A percentile compares a stretch with the other conserved stretches of the same genome.
Conservation (phyloP, 2,888 invertebrate genomes). For the Dynastes grantii region DNA sequence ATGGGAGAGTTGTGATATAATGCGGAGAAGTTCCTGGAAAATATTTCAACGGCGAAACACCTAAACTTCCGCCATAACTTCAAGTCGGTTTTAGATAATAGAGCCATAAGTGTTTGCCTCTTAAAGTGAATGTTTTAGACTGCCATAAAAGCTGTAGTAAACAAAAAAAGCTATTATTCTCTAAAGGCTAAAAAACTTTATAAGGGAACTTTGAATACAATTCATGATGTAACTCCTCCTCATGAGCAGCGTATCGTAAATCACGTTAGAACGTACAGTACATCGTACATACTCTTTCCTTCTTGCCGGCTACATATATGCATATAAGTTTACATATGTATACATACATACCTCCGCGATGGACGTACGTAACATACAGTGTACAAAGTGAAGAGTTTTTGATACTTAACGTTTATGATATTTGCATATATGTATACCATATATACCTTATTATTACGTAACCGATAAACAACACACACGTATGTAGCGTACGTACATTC, state of each 20-base stretch:
- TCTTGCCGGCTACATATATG: neutral
- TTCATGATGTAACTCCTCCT: conserved; percentile 31
- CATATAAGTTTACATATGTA: neutral
- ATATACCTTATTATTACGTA: conserved; percentile 15
- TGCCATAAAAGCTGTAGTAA: conserved; percentile 15
- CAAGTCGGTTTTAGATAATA: conserved; percentile 19
- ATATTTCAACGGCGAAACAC: conserved; percentile 10
- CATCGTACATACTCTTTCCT: conserved; percentile 24
- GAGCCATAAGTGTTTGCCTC: conserved; percentile 36
- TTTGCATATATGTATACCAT: conserved; percentile 16
- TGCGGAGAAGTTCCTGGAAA: conserved; percentile 7
- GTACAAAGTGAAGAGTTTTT: neutral
- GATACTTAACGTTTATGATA: conserved; percentile 30
- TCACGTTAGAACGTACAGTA: conserved; percentile 14
- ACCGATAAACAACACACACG: conserved; percentile 42
- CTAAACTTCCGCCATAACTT: conserved; percentile 12
- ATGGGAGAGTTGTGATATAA: neutral
- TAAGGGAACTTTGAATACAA: conserved; percentile 42
- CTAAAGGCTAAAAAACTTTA: conserved; percentile 31
- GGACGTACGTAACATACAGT: too few species aligned
- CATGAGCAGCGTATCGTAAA: conserved; percentile 34
- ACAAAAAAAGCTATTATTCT: conserved; percentile 23
- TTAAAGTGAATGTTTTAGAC: conserved; percentile 26
- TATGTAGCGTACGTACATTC: conserved; percentile 10
- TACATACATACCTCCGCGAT: too few species aligned